phyloP scores from a whole-genome alignment of 2,888 invertebrate species.

The Leuctra nigra region DNA sequence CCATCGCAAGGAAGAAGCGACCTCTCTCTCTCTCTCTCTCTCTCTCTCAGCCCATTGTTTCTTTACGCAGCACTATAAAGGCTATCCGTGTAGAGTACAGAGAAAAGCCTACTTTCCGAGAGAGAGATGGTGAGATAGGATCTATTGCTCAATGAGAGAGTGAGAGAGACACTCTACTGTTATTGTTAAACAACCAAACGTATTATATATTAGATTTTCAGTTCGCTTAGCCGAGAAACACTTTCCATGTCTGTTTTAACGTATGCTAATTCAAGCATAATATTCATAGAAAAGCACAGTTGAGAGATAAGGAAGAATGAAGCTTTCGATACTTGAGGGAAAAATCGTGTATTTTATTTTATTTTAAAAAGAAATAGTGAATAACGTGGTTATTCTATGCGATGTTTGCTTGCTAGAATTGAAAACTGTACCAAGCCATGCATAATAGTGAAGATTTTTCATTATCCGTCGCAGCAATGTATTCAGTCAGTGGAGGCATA shows the following conservation, averaged over 20 bases:
- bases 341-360: no score
- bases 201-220: slow-evolving; percentile 1
- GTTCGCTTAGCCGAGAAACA: not conserved
- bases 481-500: no score
- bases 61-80: slow-evolving; percentile 4
- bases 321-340: no score
- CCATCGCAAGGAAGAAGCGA: not conserved
- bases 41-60: not conserved
- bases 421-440: no score
- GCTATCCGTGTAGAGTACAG: not conserved
- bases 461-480: no score
- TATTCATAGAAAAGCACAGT: slow-evolving; percentile 10
- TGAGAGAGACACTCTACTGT: not conserved
- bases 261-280: slow-evolving; percentile 4
- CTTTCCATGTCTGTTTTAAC: not conserved
- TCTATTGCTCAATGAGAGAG: not conserved
- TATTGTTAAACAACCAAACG: slow-evolving; percentile 1
- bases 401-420: no score
- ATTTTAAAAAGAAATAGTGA: no score
- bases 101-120: not conserved
- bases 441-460: no score
- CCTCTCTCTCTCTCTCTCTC: not conserved
- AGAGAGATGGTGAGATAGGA: not conserved
- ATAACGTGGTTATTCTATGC: no score
- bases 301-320: no score